Evolutionary conservation across 92 coral and sea anemone genomes (phyloP), one percentile per base, ranked within the genome.

Genomic region (Phenganax stokvisi): DNA sequence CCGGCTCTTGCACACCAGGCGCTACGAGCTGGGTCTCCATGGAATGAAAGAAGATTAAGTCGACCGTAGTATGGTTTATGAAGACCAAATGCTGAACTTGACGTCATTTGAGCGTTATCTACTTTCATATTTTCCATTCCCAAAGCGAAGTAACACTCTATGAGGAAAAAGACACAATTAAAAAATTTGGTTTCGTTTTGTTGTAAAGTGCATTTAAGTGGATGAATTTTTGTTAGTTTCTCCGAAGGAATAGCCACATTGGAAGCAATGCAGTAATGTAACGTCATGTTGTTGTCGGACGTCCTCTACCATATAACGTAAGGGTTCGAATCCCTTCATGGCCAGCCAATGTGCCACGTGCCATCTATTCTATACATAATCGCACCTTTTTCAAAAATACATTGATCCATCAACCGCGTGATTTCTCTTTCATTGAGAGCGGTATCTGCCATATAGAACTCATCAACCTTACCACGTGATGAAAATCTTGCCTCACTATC

Each of bases 121-220:
- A 96, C 86, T 72, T 92, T 90, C 87, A 96, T 86, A 85, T 88
- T 90, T 84, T 96, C 99, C 99, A 96, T 96, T 37, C 99, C 99
- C 53, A 96, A 89, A 6, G 99, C 92, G 7, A 90, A 57, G 75
- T 90, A 96, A 69, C 99, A 96, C 81, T 96, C 99, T 94, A 76
- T 56, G 78, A 20, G 72, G 10, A 80, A 10, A 31, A 72, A 52
- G 29, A 27, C 59, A 74, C 25, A 25, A 69, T 6, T 13, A 6
- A 65, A 28, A 64, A 9, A 7, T 2, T 51, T 53, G 9, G 25
- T 27, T 58, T 37, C 47, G 68, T 12, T 20, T 10, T 37, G 29
- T 9, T 73, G 65, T 13, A 6, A 3, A 6, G 3, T 3, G 65
- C 6, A 59, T 3, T 17, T 3, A 6, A 1, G 65, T 12, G 25